These are phyloP conservation scores for Ichneumoninae sp. DNA, from an alignment of 2,888 invertebrate genomes.

Conservation along the genomic window DNA sequence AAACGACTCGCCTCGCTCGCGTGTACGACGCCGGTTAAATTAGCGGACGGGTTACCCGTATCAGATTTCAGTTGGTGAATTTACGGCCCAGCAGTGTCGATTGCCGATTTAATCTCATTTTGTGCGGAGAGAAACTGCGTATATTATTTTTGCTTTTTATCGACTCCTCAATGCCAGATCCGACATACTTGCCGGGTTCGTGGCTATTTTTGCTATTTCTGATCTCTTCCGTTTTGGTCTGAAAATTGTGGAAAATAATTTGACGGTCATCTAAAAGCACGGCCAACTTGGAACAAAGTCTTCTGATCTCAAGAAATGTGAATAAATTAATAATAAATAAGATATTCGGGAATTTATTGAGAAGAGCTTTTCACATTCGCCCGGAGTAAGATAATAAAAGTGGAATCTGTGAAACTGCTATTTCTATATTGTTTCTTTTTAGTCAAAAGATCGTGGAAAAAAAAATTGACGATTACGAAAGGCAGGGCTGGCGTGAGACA, in stretches of 20 bases:
- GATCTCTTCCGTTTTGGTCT: background rate
- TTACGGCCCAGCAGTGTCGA: constrained; percentile 3
- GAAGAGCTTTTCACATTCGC: too few relatives aligned
- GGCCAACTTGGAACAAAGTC: too few relatives aligned
- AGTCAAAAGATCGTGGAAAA: background rate
- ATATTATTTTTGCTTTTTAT: background rate
- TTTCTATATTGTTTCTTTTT: background rate
- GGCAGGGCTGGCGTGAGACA: background rate
- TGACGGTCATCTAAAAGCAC: too few relatives aligned
- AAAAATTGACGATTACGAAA: background rate
- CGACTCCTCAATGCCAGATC: background rate
- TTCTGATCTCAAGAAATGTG: too few relatives aligned
- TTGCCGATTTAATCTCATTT: constrained; percentile 9
- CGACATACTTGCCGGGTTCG: background rate
- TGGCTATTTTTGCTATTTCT: background rate
- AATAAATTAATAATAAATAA: too few relatives aligned
- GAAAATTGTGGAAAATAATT: background rate
- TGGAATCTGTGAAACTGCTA: background rate
- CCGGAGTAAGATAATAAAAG: too few relatives aligned
- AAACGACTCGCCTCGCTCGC: constrained; percentile 31
- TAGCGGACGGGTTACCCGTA: constrained; percentile 4
- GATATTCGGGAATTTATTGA: too few relatives aligned
- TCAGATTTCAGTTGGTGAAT: constrained; percentile 5
- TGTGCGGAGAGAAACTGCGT: background rate
- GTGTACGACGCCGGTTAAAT: constrained; percentile 14